A percentile compares a stretch with the other conserved stretches of the same genome.
Conservation (phyloP, 2,797 vertebrate genomes). For the Chaetodon trifasciatus region DNA sequence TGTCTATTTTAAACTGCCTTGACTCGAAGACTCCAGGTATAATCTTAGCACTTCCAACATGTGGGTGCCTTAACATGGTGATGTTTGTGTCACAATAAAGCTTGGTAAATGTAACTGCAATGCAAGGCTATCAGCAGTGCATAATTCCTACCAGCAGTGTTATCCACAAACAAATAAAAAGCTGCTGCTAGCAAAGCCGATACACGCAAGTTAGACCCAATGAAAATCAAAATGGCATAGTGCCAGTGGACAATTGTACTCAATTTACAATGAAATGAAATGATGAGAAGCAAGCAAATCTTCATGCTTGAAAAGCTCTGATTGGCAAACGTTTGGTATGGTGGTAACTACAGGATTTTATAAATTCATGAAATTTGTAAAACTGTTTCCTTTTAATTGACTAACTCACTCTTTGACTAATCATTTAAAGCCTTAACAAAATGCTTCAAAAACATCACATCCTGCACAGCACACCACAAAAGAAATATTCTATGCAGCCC, state of each 20-base stretch:
- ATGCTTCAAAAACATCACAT: background rate
- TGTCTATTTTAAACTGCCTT: background rate
- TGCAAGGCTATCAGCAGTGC: background rate
- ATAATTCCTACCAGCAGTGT: background rate
- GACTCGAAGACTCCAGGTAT: no score
- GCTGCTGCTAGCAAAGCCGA: background rate
- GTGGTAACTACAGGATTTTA: background rate
- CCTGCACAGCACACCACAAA: background rate
- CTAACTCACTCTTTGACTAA: background rate
- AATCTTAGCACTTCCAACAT: background rate
- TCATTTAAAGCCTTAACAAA: background rate
- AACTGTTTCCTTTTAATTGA: background rate
- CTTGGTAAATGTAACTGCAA: background rate
- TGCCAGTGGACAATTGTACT: no score
- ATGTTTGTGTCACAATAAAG: background rate
- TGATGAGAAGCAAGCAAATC: background rate
- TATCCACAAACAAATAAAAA: conserved; percentile 3
- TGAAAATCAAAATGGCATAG: background rate
- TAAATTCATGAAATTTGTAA: background rate
- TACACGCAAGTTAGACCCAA: background rate
- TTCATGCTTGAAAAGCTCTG: background rate
- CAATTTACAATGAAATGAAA: background rate
- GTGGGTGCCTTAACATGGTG: background rate
- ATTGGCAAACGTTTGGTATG: background rate
- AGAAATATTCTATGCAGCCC: background rate